These are phyloP conservation scores for Crenichthys baileyi DNA, from an alignment of 2,797 vertebrate species.

Conservation along the genomic window DNA sequence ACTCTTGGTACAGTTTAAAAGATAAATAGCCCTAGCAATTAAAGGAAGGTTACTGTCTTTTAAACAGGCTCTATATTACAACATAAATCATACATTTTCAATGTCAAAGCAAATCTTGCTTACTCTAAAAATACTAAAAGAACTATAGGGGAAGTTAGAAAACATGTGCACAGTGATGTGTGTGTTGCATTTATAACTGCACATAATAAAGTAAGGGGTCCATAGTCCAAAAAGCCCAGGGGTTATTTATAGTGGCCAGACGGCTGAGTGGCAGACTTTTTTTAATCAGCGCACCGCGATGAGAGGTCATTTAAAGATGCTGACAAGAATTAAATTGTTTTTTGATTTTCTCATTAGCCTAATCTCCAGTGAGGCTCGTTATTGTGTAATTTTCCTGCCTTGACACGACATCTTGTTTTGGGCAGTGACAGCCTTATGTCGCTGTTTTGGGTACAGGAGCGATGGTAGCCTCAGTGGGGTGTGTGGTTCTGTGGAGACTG, in stretches of 20 bases:
- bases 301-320: conserved; percentile 88
- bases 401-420: conserved; percentile 86
- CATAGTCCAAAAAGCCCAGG: conserved; percentile 68
- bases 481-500: conserved; percentile 56
- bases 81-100: not conserved
- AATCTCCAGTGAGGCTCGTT: conserved; percentile 88
- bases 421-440: conserved; percentile 84
- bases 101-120: conserved; percentile 1
- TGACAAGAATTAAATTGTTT: conserved; percentile 89
- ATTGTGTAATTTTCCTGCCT: conserved; percentile 85
- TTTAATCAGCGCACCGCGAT: conserved; percentile 83
- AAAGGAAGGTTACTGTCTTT: no score
- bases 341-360: conserved; percentile 90
- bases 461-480: conserved; percentile 46
- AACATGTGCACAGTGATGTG: not conserved
- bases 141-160: not conserved
- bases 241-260: conserved; percentile 79
- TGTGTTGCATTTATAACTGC: conserved; percentile 47
- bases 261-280: conserved; percentile 79
- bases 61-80: not conserved
- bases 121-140: conserved; percentile 2
- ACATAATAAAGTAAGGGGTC: conserved; percentile 47
- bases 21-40: no score
- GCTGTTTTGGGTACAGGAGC: conserved; percentile 72
- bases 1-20: no score